These are phyloP conservation scores for Sitta carolinensis DNA, from an alignment of 2,797 vertebrate genomes.

Conservation along the genomic window DNA sequence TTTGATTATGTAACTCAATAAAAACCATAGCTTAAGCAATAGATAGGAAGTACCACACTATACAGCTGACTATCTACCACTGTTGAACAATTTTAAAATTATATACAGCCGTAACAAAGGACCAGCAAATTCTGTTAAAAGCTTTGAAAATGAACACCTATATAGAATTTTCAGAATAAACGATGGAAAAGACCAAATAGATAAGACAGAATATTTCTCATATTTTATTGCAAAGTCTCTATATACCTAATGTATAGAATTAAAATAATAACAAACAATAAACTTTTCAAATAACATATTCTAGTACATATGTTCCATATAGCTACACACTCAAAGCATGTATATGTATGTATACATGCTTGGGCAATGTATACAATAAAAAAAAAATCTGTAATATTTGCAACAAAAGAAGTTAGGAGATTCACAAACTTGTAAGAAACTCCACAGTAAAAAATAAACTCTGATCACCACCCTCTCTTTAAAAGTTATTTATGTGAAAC, in stretches of 20 bases:
- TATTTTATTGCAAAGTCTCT: neutral
- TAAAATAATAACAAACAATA: neutral
- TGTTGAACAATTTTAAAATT: neutral
- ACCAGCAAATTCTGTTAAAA: neutral
- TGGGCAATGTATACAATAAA: neutral
- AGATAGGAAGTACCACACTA: neutral
- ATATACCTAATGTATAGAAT: neutral
- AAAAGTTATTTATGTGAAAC: constrained; percentile 6
- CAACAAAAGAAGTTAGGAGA: neutral
- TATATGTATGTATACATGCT: neutral
- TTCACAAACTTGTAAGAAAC: constrained; percentile 4
- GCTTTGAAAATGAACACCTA: neutral
- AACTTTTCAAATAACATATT: neutral
- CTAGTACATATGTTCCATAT: neutral
- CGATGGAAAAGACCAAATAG: neutral
- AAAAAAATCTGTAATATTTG: neutral
- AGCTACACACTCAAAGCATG: neutral
- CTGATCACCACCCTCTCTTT: neutral
- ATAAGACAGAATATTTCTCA: neutral
- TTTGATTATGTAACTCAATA: constrained; percentile 27
- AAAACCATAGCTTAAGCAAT: neutral
- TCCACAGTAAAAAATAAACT: neutral
- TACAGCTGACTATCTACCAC: neutral
- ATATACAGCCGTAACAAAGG: neutral
- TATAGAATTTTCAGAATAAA: neutral